A percentile compares a stretch with the other conserved stretches of the same genome.
Evolutionary conservation across 2,797 vertebrate species (phyloP).

Genomic region (Megalops cyprinoides): DNA sequence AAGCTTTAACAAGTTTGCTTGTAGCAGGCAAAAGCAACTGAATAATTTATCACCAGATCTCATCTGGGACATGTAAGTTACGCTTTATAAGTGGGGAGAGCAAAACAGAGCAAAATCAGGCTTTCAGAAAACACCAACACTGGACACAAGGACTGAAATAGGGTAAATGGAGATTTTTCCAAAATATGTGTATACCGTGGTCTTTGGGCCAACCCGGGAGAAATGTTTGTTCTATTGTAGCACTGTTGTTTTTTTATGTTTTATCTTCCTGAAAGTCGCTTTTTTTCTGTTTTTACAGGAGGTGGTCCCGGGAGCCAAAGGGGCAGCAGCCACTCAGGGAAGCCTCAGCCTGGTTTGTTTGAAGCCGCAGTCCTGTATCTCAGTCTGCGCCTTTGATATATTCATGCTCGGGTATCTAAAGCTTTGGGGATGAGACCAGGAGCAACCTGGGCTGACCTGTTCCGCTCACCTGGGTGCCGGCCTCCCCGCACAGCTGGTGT

Average conservation of each 20-base stretch:
- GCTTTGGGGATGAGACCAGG: slow-evolving; percentile 28
- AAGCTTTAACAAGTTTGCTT: slow-evolving; percentile 49
- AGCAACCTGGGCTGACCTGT: slow-evolving; percentile 28
- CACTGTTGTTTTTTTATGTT: slow-evolving; percentile 45
- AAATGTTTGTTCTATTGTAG: slow-evolving; percentile 33
- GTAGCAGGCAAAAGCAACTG: slow-evolving; percentile 41
- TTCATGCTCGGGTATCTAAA: slow-evolving; percentile 20
- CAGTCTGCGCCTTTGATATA: slow-evolving; percentile 36
- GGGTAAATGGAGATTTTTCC: slow-evolving; percentile 25
- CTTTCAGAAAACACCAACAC: slow-evolving; percentile 35
- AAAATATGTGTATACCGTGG: slow-evolving; percentile 29
- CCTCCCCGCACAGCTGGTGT: slow-evolving; percentile 53
- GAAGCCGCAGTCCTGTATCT: background rate
- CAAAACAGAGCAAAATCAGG: slow-evolving; percentile 33
- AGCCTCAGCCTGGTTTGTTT: slow-evolving; percentile 5
- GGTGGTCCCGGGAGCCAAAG: background rate
- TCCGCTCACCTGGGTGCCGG: slow-evolving; percentile 32
- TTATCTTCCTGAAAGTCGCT: slow-evolving; percentile 22
- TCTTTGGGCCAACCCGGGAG: slow-evolving; percentile 29
- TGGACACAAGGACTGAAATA: slow-evolving; percentile 13
- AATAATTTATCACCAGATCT: slow-evolving; percentile 55
- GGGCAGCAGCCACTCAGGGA: slow-evolving; percentile 22
- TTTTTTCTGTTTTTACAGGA: background rate
- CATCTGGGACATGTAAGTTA: slow-evolving; percentile 48
- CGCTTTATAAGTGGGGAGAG: slow-evolving; percentile 47